Base-by-base conservation (phyloP, 30 jellyfish, hydroid and myxozoan genomes). In the Calvadosia cruxmelitensis region DNA sequence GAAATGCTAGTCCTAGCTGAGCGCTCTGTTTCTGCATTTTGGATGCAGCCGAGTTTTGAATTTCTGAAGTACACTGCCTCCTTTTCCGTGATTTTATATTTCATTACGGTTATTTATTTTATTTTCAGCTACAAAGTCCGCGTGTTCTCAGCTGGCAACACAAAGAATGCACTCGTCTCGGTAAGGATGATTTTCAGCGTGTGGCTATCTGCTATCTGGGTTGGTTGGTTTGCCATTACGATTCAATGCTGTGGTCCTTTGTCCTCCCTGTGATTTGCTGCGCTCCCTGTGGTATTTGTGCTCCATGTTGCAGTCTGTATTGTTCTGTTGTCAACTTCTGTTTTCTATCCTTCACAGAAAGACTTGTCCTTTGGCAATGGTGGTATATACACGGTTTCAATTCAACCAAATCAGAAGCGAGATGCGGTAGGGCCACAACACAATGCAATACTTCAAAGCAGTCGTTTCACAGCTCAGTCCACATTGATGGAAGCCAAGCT, bases 351-450 rank as follows among this genome's bases (percentile, higher is more conserved):
- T 5, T 67, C 77, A 0, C 33, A 91, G 99, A 78, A 83, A 73
- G 71, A 79, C 36, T 66, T 82, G 62, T 50, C 69, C 0, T 83
- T 91, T 70, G 94, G 99, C 2, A 82, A 84, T 73, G 95, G 99
- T 64, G 99, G 99, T 7, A 91, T 91, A 27, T 91, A 91, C 84
- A 82, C 99, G 2, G 99, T 91, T 27, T 90, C 81, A 67, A 78
- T 91, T 26, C 99, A 91, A 57, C 92, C 99, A 25, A 86, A 86
- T 71, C 52, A 64, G 20, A 66, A 74, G 32, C 57, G 71, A 52
- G 81, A 75, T 34, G 66, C 42, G 67, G 96, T 79, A 42, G 28
- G 96, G n/a, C 10, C 2, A 7, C 68, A 13, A 2, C 62, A 2
- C 26, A 27, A 42, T 42, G 20, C 57, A 5, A 42, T 42, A 20